Conservation (phyloP, 2,113 vertebrate genomes). For the Chrysochloris asiatica region DNA sequence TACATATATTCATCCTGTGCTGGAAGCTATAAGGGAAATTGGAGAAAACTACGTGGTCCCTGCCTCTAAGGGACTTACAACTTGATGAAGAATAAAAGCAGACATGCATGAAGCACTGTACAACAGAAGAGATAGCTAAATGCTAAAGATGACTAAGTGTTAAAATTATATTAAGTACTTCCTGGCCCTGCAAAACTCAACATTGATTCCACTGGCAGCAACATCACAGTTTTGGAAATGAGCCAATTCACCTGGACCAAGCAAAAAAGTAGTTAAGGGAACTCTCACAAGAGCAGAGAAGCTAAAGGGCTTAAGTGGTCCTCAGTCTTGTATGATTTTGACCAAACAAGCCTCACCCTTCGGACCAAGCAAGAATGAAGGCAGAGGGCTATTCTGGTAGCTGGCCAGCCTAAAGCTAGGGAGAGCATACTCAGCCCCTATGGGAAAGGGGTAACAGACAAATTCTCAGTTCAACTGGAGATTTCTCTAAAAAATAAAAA, state of each 20-base stretch:
- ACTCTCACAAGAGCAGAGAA: background rate
- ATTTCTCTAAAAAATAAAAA: background rate
- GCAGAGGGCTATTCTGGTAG: constrained; percentile 4
- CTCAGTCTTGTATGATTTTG: background rate
- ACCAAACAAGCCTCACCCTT: background rate
- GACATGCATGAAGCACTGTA: constrained; percentile 21
- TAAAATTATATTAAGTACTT: constrained; percentile 63
- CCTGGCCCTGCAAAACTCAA: constrained; percentile 55
- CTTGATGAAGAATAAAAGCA: constrained; percentile 33
- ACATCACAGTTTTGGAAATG: constrained; percentile 30
- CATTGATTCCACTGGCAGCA: constrained; percentile 35
- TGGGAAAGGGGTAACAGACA: background rate
- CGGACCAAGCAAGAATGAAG: background rate
- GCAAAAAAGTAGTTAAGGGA: constrained; percentile 4
- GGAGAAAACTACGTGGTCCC: constrained; percentile 3
- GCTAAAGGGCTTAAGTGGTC: background rate
- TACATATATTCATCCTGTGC: background rate
- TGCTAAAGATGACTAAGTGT: constrained; percentile 50
- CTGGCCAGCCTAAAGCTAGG: background rate
- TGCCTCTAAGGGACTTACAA: constrained; percentile 15
- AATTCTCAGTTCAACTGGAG: background rate
- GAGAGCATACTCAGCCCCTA: background rate
- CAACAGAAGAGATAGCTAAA: constrained; percentile 56
- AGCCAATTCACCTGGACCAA: constrained; percentile 31
- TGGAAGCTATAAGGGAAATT: constrained; percentile 30